Evolutionary conservation across 2,888 invertebrate genomes (phyloP).

Genomic region (Oxyteleia sp.): DNA sequence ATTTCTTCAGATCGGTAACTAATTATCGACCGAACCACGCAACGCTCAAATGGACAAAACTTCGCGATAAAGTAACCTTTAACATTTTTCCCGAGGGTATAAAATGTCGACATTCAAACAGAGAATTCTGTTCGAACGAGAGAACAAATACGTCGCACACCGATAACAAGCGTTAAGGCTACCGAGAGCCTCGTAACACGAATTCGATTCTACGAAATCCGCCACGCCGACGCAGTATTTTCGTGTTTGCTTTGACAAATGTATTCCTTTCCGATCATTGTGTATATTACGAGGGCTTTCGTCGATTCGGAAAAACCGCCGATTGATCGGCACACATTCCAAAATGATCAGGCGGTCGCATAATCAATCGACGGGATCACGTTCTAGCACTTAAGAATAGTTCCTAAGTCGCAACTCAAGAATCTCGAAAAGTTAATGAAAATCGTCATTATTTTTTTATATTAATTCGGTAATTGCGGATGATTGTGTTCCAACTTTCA

Average conservation of each 20-base stretch:
- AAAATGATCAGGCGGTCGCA: slow-evolving; percentile 53
- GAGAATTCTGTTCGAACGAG: slow-evolving; percentile 4
- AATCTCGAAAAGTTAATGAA: slow-evolving; percentile 67
- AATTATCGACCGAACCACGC: slow-evolving; percentile 10
- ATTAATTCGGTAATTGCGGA: background rate
- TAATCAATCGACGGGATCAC: slow-evolving; percentile 72
- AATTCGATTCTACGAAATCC: slow-evolving; percentile 51
- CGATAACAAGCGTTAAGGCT: slow-evolving; percentile 19
- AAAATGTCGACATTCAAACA: slow-evolving; percentile 2
- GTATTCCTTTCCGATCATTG: slow-evolving; percentile 30
- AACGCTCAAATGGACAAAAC: slow-evolving; percentile 36
- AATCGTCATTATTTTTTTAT: slow-evolving; percentile 2
- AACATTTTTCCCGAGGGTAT: slow-evolving; percentile 20
- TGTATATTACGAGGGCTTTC: slow-evolving; percentile 20
- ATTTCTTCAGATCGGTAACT: slow-evolving; percentile 19
- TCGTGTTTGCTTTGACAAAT: slow-evolving; percentile 40
- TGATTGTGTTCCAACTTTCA: background rate
- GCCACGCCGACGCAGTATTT: slow-evolving; percentile 45
- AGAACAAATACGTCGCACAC: slow-evolving; percentile 13
- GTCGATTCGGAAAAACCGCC: slow-evolving; percentile 50
- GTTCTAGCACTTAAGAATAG: slow-evolving; percentile 83
- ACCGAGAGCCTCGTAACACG: slow-evolving; percentile 22
- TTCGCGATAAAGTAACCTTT: slow-evolving; percentile 4
- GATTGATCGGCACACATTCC: slow-evolving; percentile 60
- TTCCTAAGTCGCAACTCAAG: slow-evolving; percentile 82